Percentiles rank a stretch among this genome's conserved stretches.
Conservation (phyloP, 2,888 invertebrate species). For the Lacanobia oleracea region DNA sequence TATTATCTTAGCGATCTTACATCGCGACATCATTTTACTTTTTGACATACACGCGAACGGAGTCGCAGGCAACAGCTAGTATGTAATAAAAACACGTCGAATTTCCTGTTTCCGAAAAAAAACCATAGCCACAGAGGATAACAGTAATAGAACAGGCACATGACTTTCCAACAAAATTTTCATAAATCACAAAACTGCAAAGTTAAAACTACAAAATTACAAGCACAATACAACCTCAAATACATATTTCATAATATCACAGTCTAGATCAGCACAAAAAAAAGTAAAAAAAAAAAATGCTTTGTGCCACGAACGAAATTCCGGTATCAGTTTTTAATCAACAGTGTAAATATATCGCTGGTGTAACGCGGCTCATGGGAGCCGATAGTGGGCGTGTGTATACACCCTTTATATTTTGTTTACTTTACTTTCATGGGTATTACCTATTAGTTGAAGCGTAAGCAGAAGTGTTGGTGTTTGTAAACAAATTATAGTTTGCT, state of each 20-base stretch:
- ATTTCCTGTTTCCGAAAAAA: too few species aligned
- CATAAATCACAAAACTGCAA: neutral
- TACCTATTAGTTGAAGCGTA: slow-evolving; percentile 12
- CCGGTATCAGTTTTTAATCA: slow-evolving; percentile 60
- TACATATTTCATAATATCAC: slow-evolving; percentile 14
- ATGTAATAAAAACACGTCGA: too few species aligned
- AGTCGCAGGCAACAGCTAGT: too few species aligned
- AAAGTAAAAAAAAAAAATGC: slow-evolving; percentile 7
- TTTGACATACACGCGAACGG: too few species aligned
- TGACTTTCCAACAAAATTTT: neutral
- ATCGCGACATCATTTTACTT: too few species aligned
- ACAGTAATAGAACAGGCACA: too few species aligned
- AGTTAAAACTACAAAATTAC: neutral
- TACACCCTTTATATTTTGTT: slow-evolving; percentile 38
- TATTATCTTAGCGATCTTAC: too few species aligned
- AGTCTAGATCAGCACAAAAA: neutral
- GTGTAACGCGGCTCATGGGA: slow-evolving; percentile 40
- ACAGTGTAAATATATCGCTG: slow-evolving; percentile 52
- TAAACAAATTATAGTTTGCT: neutral
- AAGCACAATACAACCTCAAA: neutral
- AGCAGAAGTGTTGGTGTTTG: slow-evolving; percentile 12
- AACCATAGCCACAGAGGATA: fast-evolving
- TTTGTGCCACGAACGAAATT: slow-evolving; percentile 7
- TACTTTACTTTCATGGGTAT: slow-evolving; percentile 2
- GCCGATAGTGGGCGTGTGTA: slow-evolving; percentile 34